phyloP scores from a whole-genome alignment of 2,888 invertebrate genomes.

The Polydrusus tereticollis region DNA sequence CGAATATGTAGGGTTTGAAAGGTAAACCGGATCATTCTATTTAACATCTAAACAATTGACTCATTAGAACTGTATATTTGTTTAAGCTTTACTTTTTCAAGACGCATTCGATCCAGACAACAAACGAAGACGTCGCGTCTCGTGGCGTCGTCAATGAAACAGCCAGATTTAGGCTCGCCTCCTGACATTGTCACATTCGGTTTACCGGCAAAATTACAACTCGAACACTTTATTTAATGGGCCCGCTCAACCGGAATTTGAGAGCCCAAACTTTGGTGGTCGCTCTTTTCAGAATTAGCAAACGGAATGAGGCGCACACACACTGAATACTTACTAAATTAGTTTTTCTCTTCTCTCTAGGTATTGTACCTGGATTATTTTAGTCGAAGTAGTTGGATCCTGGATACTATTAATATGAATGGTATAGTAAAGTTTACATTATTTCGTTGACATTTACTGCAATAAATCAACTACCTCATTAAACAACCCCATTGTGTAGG shows the following conservation, averaged over 20 bases:
- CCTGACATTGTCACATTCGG: constrained; percentile 56
- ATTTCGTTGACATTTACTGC: no score
- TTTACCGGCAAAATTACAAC: constrained; percentile 56
- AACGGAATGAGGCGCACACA: constrained; percentile 57
- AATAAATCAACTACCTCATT: no score
- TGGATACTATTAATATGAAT: not conserved
- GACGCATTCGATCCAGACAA: constrained; percentile 3
- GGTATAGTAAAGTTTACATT: not conserved
- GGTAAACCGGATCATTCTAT: no score
- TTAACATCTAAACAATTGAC: no score
- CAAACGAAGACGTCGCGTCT: constrained; percentile 30
- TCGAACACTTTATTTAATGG: constrained; percentile 60
- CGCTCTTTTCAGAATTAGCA: constrained; percentile 58
- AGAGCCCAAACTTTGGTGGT: constrained; percentile 59
- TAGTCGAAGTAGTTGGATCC: not conserved
- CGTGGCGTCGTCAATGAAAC: not conserved
- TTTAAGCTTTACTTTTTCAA: no score
- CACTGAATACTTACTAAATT: constrained; percentile 58
- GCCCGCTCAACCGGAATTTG: constrained; percentile 58
- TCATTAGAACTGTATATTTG: no score
- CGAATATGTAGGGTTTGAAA: no score
- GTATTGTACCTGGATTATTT: not conserved
- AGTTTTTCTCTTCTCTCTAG: not conserved
- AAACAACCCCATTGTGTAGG: no score
- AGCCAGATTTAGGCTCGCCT: constrained; percentile 40